Base-by-base conservation (phyloP, 2,113 vertebrate genomes). In the Lipophrys pholis region DNA sequence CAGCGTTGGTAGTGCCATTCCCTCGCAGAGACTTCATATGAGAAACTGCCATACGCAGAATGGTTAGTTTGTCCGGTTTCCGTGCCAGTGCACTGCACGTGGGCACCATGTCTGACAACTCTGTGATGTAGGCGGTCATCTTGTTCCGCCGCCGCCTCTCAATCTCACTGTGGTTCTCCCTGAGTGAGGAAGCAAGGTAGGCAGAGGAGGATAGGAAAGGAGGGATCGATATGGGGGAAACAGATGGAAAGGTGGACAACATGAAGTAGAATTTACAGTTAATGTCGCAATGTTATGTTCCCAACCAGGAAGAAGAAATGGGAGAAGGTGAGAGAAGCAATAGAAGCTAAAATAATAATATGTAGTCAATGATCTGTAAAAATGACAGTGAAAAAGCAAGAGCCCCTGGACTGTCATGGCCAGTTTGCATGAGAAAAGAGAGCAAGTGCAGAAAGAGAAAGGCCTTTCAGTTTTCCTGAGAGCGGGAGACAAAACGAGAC, bases 11-110 rank as follows among this genome's bases (percentile, higher is more conserved):
- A 81, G 94, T 97, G 78, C 96, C 95, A 0, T 95, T 97, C 56
- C 97, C 97, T 0, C 97, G 91, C 62, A 99, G 93, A 5, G 97
- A 95, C 82, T 99, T 99, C 97, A 99, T 99, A 90, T 99, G 98
- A 0, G 98, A 98, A 40, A 99, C 98, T 0, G 98, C 98, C 98
- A 99, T 99, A 80, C 98, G 96, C 69, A 99, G 89, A 78, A 99
- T 99, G 78, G 98, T 99, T 6, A 99, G 93, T 75, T 99, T 99
- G 95, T 99, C 97, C 0, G 98, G 98, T 82, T 99, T 99, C 64
- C 98, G 95, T 5, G 97, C 97, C 90, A 99, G 91, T 30, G 98
- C 97, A 0, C 95, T 99, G 90, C 98, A 99, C 11, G 97, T 97
- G 80, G 98, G 98, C 77, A 99, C 98, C 98, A 99, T 99, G 73